phyloP scores from a whole-genome alignment of 1,140 invertebrate species.

The Planococcus citri region DNA sequence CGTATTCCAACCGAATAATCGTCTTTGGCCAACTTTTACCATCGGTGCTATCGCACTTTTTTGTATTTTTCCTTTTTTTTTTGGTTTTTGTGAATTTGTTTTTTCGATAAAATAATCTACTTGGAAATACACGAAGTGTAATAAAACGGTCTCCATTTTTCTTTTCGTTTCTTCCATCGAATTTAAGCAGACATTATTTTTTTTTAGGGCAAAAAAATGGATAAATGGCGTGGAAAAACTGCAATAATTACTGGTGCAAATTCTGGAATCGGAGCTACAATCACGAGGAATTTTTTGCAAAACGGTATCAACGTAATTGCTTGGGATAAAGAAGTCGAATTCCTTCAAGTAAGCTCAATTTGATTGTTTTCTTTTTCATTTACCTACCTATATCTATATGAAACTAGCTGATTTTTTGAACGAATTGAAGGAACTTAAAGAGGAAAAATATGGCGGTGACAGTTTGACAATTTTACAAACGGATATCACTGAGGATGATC shows the following conservation, averaged over 20 bases:
- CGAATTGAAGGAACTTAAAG: slow-evolving; percentile 9
- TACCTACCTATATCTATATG: too few species aligned
- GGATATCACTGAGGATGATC: not conserved
- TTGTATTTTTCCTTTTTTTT: too few species aligned
- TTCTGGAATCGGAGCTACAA: slow-evolving; percentile 41
- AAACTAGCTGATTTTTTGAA: too few species aligned
- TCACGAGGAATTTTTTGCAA: slow-evolving; percentile 29
- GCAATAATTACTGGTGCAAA: slow-evolving; percentile 46
- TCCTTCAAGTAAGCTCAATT: slow-evolving; percentile 20
- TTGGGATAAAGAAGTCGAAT: slow-evolving; percentile 22
- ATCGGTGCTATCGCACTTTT: too few species aligned
- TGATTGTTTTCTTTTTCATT: not conserved
- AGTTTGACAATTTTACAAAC: not conserved
- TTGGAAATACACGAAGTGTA: too few species aligned
- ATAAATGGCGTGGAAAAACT: slow-evolving; percentile 41
- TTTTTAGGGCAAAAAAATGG: slow-evolving; percentile 32
- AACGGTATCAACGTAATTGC: slow-evolving; percentile 20
- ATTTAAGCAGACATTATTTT: too few species aligned
- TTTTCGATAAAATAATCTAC: too few species aligned
- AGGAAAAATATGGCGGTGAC: not conserved
- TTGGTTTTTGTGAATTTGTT: too few species aligned
- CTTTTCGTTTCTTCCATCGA: too few species aligned
- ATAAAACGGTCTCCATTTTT: too few species aligned
- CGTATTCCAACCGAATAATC: too few species aligned
- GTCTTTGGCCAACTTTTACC: too few species aligned